Evolutionary conservation across 2,797 vertebrate genomes (phyloP).

Genomic region (Dipus sagitta): DNA sequence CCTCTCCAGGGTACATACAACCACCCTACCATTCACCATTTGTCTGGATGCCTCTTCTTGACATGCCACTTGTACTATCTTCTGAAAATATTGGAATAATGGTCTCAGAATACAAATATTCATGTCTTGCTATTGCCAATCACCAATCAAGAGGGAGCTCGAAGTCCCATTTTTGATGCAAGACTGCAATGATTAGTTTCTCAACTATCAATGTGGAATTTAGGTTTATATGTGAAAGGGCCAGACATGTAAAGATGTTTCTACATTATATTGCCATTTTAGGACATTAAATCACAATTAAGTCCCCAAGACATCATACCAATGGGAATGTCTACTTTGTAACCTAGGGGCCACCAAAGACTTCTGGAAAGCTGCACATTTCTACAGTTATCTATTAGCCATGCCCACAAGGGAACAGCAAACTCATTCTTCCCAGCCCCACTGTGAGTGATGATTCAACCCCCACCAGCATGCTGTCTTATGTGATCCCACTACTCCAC

Average conservation of each 20-base stretch:
- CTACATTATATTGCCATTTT: neutral
- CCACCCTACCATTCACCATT: neutral
- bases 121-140: neutral
- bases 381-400: neutral
- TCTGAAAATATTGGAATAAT: neutral
- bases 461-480: fast-evolving
- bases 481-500: neutral
- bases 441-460: neutral
- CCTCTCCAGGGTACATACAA: no score
- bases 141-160: conserved; percentile 19
- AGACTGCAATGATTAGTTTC: neutral
- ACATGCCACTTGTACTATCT: neutral
- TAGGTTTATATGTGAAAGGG: neutral
- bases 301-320: neutral
- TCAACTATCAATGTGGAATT: conserved; percentile 29
- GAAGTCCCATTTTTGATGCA: conserved; percentile 2
- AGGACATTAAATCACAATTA: neutral
- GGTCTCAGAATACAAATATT: conserved; percentile 41
- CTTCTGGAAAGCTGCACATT: conserved; percentile 21
- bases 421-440: neutral
- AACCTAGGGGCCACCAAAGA: neutral
- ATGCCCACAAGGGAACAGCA: neutral
- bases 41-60: neutral
- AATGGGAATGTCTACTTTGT: neutral
- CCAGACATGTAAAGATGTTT: neutral